Percentiles rank a stretch among this genome's conserved stretches.
phyloP scores from a whole-genome alignment of 2,888 invertebrate species.

The Drosophila phalerata region DNA sequence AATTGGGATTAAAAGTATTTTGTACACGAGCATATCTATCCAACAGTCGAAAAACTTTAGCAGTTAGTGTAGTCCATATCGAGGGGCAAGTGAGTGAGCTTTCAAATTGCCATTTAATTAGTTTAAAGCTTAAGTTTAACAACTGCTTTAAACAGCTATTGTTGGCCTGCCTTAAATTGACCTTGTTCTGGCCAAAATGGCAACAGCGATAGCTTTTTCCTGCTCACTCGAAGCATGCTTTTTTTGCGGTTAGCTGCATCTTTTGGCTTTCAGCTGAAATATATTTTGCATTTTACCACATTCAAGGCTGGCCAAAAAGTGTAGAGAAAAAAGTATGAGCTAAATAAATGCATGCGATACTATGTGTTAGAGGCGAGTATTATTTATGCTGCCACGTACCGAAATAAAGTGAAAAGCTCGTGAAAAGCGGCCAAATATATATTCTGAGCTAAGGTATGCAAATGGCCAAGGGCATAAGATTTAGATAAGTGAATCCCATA shows the following conservation, averaged over 20 bases:
- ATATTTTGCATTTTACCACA: constrained; percentile 49
- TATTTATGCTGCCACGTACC: constrained; percentile 58
- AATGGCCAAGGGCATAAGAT: constrained; percentile 39
- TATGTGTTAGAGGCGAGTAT: constrained; percentile 29
- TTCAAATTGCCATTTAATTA: constrained; percentile 69
- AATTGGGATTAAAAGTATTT: constrained; percentile 76
- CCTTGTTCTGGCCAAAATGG: constrained; percentile 34
- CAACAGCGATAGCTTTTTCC: constrained; percentile 7
- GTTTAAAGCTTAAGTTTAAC: constrained; percentile 44
- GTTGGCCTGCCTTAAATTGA: constrained; percentile 12
- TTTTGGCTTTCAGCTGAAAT: constrained; percentile 45
- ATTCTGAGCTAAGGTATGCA: constrained; percentile 32
- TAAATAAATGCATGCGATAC: constrained; percentile 47
- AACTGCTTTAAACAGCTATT: constrained; percentile 32
- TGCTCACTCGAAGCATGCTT: constrained; percentile 16
- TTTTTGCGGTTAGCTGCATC: constrained; percentile 36
- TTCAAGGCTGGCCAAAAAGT: constrained; percentile 49
- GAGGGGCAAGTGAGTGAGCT: constrained; percentile 15
- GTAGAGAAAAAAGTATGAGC: constrained; percentile 16
- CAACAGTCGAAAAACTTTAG: constrained; percentile 55
- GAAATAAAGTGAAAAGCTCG: constrained; percentile 40
- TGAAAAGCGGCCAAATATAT: constrained; percentile 46
- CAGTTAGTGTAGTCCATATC: constrained; percentile 7
- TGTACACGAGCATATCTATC: constrained; percentile 54
- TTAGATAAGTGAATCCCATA: constrained; percentile 17